Conservation (phyloP, 2,888 invertebrate species). For the Pyrocoelia pectoralis region DNA sequence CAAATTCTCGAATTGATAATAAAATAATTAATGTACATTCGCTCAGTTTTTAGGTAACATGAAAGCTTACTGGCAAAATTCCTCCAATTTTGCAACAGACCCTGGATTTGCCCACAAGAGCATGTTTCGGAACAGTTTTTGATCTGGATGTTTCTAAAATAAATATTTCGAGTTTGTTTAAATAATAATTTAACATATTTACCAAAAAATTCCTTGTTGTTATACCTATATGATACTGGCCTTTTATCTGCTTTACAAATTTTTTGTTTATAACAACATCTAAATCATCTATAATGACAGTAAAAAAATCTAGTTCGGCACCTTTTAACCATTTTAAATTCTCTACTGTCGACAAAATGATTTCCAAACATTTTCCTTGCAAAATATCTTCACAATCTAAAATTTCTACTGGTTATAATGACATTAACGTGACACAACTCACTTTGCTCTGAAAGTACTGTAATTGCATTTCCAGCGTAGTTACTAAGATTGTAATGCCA, state of each 20-base stretch:
- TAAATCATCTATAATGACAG: constrained; percentile 49
- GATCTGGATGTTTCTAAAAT: constrained; percentile 50
- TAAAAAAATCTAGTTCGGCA: constrained; percentile 44
- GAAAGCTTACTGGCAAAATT: constrained; percentile 47
- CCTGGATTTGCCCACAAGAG: constrained; percentile 53
- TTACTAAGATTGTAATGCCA: constrained; percentile 50
- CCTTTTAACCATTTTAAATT: constrained; percentile 45
- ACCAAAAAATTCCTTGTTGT: constrained; percentile 53
- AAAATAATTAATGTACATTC: too few species aligned
- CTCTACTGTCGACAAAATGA: constrained; percentile 44
- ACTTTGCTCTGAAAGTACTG: constrained; percentile 34
- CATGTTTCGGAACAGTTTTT: constrained; percentile 53
- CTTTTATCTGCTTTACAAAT: constrained; percentile 45
- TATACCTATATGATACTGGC: constrained; percentile 52
- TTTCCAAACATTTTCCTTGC: constrained; percentile 17
- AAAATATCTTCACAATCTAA: constrained; percentile 29
- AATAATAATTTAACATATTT: too few species aligned
- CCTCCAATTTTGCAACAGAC: constrained; percentile 47
- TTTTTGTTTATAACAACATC: constrained; percentile 50
- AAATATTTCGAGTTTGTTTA: neutral
- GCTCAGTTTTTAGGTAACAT: neutral
- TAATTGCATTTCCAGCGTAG: constrained; percentile 42
- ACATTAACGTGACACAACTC: neutral
- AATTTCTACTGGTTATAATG: constrained; percentile 10
- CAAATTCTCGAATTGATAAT: too few species aligned